A percentile compares a stretch with the other conserved stretches of the same genome.
phyloP scores from a whole-genome alignment of 2,888 invertebrate species.

The Sabatieria punctata region DNA sequence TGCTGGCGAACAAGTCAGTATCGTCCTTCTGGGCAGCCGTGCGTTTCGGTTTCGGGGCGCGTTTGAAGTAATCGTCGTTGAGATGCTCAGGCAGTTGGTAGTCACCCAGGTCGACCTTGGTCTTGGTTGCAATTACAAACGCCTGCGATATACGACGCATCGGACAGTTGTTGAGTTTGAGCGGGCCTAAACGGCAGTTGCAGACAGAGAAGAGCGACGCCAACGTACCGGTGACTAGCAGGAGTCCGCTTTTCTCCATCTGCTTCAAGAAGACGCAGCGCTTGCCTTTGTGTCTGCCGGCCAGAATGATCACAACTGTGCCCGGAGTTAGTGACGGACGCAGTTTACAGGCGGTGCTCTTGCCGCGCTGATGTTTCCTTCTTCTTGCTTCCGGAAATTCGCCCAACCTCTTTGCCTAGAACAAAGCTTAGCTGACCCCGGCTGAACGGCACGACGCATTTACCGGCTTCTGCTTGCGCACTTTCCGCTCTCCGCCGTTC shows the following conservation, averaged over 20 bases:
- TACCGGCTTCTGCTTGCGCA: constrained; percentile 46
- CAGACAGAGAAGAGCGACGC: constrained; percentile 69
- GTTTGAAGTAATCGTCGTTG: constrained; percentile 71
- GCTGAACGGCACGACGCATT: too few relatives aligned
- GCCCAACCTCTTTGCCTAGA: not conserved
- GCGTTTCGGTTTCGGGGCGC: constrained; percentile 56
- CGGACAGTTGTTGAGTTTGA: constrained; percentile 80
- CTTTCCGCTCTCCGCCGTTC: constrained; percentile 75
- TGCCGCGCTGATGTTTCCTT: not conserved
- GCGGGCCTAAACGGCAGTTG: constrained; percentile 66
- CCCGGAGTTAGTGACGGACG: constrained; percentile 67
- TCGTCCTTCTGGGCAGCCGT: constrained; percentile 57
- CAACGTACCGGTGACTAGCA: constrained; percentile 67
- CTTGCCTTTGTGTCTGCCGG: constrained; percentile 91
- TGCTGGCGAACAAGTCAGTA: constrained; percentile 82
- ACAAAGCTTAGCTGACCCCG: not conserved
- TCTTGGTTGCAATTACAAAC: constrained; percentile 83
- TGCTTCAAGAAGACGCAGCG: constrained; percentile 81
- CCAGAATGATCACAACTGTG: constrained; percentile 75
- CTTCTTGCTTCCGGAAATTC: too few relatives aligned
- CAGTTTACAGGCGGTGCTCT: constrained; percentile 44
- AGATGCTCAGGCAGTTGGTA: constrained; percentile 65
- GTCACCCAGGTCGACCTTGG: constrained; percentile 60
- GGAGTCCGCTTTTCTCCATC: constrained; percentile 64
- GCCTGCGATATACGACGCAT: constrained; percentile 82